Base-by-base conservation (phyloP, 2,888 invertebrate genomes). In the Melipona beecheii region DNA sequence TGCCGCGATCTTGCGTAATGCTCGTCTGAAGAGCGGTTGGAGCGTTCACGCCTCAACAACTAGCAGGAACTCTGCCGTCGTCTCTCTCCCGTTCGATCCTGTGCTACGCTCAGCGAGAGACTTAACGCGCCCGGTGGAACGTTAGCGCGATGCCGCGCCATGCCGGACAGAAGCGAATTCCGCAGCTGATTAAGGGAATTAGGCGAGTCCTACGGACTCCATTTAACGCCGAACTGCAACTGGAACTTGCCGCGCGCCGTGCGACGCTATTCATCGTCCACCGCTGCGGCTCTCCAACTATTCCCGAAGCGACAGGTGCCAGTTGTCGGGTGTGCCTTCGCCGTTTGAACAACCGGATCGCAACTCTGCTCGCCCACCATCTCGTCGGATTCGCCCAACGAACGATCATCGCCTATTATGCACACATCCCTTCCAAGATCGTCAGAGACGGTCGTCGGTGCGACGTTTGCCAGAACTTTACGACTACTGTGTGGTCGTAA, bases 101-200 rank as follows among this genome's bases (percentile, higher is more conserved):
- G 9, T 36, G 49, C 19, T 72, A 3, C 24, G 24, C 11, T 27
- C 43, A 11, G 31, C 36, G 73, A 78, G 72, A 65, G 83, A 83
- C 75, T 78, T 73, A 70, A 65, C 82, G 49, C 81, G 49, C 11
- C 64, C 21, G 24, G 72, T 74, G 64, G 70, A 78, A 66, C 65
- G 73, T 73, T 69, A 78, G 36, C 81, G 74, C 78, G 71, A 80
- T 68, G 62, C 65, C 69, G 31, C 81, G 74, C 78, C 69, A 80
- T 68, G 65, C 65, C 71, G 66, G 75, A 82, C 80, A 75, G 77
- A 75, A 66, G 78, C 75, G 56, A 85, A 92, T 92, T 92, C 91
- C 90, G 88, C 84, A 87, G 90, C 89, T 91, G 91, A 93, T 93
- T 91, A 92, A 91, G 90, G 89, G 90, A 92, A 93, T 93, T 92